Evolutionary conservation across 1,140 invertebrate species (phyloP).

Genomic region (Heliconius eleuchia): DNA sequence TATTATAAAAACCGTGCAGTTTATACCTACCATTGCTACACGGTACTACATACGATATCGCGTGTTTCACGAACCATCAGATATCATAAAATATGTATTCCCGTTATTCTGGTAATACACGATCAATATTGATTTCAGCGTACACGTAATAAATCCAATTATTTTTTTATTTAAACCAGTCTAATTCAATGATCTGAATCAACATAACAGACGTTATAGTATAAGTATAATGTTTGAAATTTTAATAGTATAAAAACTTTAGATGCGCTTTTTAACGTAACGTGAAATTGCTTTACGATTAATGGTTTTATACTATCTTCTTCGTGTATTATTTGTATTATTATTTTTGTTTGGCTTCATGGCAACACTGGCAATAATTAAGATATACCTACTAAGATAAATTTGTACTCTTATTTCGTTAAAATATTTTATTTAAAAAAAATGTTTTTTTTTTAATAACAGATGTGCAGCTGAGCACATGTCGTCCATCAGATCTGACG

Average conservation of each 20-base stretch:
- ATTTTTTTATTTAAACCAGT: neutral
- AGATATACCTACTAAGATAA: too few relatives aligned
- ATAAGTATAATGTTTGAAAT: neutral
- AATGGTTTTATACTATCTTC: too few relatives aligned
- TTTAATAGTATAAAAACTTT: neutral
- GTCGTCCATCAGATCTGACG: constrained; percentile 87
- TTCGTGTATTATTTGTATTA: too few relatives aligned
- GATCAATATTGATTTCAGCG: neutral
- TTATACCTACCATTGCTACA: neutral
- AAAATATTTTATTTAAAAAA: too few relatives aligned
- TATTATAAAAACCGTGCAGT: neutral
- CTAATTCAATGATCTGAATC: neutral
- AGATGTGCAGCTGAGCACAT: constrained; percentile 77
- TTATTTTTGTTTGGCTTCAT: too few relatives aligned
- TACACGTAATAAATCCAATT: neutral
- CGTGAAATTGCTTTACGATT: neutral
- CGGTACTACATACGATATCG: neutral
- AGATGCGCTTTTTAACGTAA: too few relatives aligned
- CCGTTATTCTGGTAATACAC: neutral
- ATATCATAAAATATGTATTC: neutral
- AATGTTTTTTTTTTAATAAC: neutral
- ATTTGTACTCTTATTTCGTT: too few relatives aligned
- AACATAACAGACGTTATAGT: too few relatives aligned
- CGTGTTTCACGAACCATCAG: constrained; percentile 3
- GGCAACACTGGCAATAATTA: too few relatives aligned